Conservation (phyloP, 2,113 vertebrate species). For the Psilopsiagon aurifrons region DNA sequence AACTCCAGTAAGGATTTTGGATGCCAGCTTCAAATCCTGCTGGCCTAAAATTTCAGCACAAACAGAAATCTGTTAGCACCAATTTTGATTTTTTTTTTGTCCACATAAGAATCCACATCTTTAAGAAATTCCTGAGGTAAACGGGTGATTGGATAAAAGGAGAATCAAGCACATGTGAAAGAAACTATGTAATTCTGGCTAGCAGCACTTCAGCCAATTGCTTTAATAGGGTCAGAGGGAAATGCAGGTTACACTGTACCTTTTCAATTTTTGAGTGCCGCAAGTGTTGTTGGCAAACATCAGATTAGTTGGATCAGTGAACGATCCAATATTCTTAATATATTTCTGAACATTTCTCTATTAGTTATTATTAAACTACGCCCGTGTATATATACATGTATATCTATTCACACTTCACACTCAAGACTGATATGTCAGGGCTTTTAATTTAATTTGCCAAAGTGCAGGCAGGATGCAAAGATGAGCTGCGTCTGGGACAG, state of each 20-base stretch:
- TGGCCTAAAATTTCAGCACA: not conserved
- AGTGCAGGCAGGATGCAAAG: not conserved
- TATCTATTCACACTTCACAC: not conserved
- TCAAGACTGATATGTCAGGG: not conserved
- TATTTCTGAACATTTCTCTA: not conserved
- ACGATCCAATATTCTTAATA: not conserved
- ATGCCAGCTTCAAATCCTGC: not conserved
- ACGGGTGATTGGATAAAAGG: not conserved
- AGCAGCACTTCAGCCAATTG: not conserved
- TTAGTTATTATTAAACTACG: not conserved
- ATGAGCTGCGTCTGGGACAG: not conserved
- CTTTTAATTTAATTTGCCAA: not conserved
- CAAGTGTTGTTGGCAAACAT: not conserved
- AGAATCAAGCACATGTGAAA: not conserved
- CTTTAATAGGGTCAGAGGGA: not conserved
- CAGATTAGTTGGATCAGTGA: not conserved
- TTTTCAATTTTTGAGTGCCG: not conserved
- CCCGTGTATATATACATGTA: not conserved
- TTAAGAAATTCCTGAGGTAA: not conserved
- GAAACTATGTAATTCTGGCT: not conserved
- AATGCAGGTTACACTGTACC: not conserved
- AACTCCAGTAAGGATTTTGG: not conserved
- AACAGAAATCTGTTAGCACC: not conserved
- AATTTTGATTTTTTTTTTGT: not conserved
- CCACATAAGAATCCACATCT: not conserved